Base-by-base conservation (phyloP, 2,797 vertebrate species). In the Neosalanx taihuensis region DNA sequence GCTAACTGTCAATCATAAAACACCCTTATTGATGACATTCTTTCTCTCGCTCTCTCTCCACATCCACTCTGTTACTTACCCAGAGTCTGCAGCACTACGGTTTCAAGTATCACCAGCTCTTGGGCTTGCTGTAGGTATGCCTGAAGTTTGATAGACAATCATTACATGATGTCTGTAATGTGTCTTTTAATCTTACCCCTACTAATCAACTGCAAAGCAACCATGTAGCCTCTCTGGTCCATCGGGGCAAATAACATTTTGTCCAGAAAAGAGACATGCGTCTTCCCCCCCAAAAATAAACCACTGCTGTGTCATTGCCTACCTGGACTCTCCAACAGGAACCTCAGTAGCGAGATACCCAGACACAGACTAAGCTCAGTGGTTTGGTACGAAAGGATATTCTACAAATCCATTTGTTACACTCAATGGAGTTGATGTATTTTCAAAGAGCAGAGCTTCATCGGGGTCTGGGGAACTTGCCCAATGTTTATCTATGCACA, bases 61-160 rank as follows among this genome's bases (percentile, higher is more conserved):
- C 86, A 66, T 57, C 82, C 89, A 88, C 81, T 87, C 88, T 80
- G 86, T 84, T 86, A 96, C 97, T 92, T 95, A 99, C 97, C 97
- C 93, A 99, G 95, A 86, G 96, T 97, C 90, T 99, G 97, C 91
- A 99, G 95, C 94, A 99, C 95, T 95, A 98, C 96, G 94, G 96
- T 98, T 96, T 99, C 97, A 96, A 99, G 96, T 95, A 98, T 95
- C 94, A 98, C 97, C 95, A 99, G 94, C 94, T 99, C 97, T 96
- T 99, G 97, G 91, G 97, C 97, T 93, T 99, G 97, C 79, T 98
- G 97, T 94, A 99, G 96, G 89, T 99, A 99, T 89, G 96, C 95
- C 97, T 99, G 92, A 87, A 94, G 94, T 93, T 93, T 87, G 93
- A 94, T 93, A 94, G 92, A 90, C 89, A 93, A 74, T 88, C 90